Base-by-base conservation (phyloP, 2,888 invertebrate species). In the Noctua pronuba region DNA sequence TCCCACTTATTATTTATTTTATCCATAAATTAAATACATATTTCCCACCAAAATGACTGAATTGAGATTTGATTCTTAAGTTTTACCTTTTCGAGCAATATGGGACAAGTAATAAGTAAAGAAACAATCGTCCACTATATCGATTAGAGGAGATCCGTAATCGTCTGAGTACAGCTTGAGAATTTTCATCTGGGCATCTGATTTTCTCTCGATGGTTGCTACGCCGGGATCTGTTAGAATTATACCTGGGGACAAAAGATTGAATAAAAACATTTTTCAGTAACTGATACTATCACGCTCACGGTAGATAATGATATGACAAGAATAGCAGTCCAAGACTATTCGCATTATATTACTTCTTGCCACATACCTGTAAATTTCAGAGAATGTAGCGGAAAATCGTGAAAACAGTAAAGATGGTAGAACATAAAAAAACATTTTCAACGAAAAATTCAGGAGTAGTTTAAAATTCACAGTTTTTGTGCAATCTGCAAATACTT, bases 51-150 rank as follows among this genome's bases (percentile, higher is more conserved):
- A 46, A 46, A 31, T 38, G 24, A 64, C 7, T 64, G n/a, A 41
- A 16, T 65, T 65, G 16, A n/a, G n/a, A 38, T 38, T 65, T 16
- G 65, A 64, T 41, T 65, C 7, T 16, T 16, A n/a, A 31, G n/a
- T 64, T 41, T 83, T 86, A 94, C 94, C 92, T 68, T 83, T 46
- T 75, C 89, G 90, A 38, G 90, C 83, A 64, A 94, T 92, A 77
- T 90, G 93, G 0, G 93, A 91, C 64, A 94, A 73, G 70, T 90
- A 92, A 79, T 87, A 92, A 28, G 75, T 85, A 6, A 82, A 67
- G 44, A 92, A 89, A 79, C 92, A 91, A 66, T 94, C 92, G 0
- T 92, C 82, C 5, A 94, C 82, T 8, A 92, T 83, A 75, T 92
- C 89, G 41, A 93, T 69, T 31, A 84, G 52, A 0, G 93, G 92